Evolutionary conservation across 2,797 vertebrate species (phyloP), one percentile per base, ranked within the genome.

Genomic region (Amniataba percoides): DNA sequence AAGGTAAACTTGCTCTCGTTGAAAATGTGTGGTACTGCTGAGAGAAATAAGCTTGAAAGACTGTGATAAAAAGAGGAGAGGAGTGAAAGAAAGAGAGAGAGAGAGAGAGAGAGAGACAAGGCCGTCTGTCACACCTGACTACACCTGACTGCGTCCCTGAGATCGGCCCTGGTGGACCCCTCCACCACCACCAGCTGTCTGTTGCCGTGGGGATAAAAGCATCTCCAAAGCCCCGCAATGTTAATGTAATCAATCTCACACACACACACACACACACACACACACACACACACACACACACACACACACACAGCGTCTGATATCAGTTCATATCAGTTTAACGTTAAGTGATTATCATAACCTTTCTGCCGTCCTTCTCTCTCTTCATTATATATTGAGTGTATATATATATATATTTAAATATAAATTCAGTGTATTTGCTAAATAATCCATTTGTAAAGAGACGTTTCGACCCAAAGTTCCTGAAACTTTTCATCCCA

Each of bases 111-210:
- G 49, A 25, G 53, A 75, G 23, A 66, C 55, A 15, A 31, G 45
- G 6, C 40, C 53, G 36, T 62, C 56, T 4, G 36, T 68, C 62
- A 72, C 79, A 72, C 68, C 62, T 72, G 62, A 31, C 34, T 51
- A 72, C 79, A 72, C 68, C 62, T 72, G 62, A 31, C 34, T 51
- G 73, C 13, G 11, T 40, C 68, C 57, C 77, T 74, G 51, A 68
- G 63, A 51, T 56, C 23, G 6, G 85, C 85, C 88, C 86, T 43
- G 71, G 82, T 70, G 86, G 83, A 86, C 78, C 80, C 89, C 90
- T 85, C 86, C 85, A 84, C 34, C 34, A 9, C 34, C 83, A 79
- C 88, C 89, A 91, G 89, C 87, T 93, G 89, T 92, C 91, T 90
- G 65, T 34, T 59, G 63, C 77, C 43, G 63, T 51, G 57, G 70